Percentiles rank a stretch among this genome's conserved stretches.
These are phyloP conservation scores for Diarsia rubi DNA, from an alignment of 2,888 invertebrate species.

Conservation along the genomic window DNA sequence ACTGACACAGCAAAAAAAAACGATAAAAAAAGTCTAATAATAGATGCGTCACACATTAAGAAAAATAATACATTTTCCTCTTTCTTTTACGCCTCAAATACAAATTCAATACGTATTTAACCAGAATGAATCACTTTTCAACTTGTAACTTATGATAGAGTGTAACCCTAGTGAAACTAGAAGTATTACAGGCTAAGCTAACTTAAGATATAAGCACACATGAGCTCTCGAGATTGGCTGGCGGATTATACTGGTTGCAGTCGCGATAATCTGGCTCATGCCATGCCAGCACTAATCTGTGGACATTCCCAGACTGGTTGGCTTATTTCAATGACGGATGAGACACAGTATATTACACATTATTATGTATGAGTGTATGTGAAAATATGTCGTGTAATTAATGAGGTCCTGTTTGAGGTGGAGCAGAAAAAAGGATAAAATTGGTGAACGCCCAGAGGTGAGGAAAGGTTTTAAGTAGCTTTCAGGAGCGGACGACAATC, in stretches of 20 bases:
- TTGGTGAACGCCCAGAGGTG: not conserved
- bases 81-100: slow-evolving; percentile 5
- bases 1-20: slow-evolving; percentile 11
- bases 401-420: not conserved
- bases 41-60: slow-evolving; percentile 16
- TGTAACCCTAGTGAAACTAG: slow-evolving; percentile 46
- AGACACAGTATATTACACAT: slow-evolving; percentile 8
- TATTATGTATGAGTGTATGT: not conserved
- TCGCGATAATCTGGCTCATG: slow-evolving; percentile 10
- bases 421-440: not conserved
- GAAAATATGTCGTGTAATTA: not conserved
- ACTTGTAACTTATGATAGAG: not conserved
- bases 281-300: slow-evolving; percentile 8
- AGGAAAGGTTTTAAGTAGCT: not conserved
- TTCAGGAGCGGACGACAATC: not conserved
- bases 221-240: slow-evolving; percentile 23
- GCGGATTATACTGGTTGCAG: slow-evolving; percentile 42
- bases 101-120: not conserved
- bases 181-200: slow-evolving; percentile 25
- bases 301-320: not conserved
- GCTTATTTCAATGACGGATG: slow-evolving; percentile 13
- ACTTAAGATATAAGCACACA: slow-evolving; percentile 47
- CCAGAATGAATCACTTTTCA: not conserved
- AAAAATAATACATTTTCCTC: slow-evolving; percentile 15
- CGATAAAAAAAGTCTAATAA: not conserved